These are phyloP conservation scores for Prionailurus bengalensis DNA, from an alignment of 2,113 vertebrate species.

Conservation along the genomic window DNA sequence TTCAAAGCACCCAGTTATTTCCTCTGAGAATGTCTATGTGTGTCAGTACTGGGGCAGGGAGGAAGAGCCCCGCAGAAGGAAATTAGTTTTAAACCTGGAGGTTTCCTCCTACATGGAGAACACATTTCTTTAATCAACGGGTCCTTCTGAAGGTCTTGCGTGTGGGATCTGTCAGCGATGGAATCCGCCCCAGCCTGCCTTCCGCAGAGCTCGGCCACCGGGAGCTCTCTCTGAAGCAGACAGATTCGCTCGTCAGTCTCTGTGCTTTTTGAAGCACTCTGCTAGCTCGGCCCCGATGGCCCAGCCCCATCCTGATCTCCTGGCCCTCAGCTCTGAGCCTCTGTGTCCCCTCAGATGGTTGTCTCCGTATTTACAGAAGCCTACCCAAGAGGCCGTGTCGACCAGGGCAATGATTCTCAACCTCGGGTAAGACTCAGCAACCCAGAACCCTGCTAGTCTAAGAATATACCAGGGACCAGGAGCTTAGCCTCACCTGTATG, in stretches of 20 bases:
- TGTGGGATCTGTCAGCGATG: not conserved
- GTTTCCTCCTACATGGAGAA: not conserved
- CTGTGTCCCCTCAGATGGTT: not conserved
- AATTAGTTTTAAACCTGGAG: conserved; percentile 20
- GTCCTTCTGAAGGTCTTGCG: not conserved
- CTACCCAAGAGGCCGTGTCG: not conserved
- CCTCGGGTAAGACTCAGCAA: too few species aligned
- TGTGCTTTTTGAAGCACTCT: not conserved
- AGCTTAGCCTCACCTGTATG: not conserved
- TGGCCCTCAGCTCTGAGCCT: not conserved
- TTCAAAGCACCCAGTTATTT: conserved; percentile 52
- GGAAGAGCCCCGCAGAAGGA: conserved; percentile 18
- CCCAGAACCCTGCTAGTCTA: not conserved
- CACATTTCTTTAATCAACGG: conserved; percentile 32
- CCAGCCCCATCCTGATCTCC: not conserved
- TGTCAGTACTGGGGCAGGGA: not conserved
- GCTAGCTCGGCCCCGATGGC: accelerated
- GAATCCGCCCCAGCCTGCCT: not conserved
- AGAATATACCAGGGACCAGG: not conserved
- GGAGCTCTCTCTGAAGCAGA: not conserved
- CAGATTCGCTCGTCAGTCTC: accelerated
- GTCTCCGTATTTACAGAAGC: not conserved
- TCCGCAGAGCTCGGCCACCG: not conserved
- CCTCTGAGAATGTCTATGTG: not conserved
- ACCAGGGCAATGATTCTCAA: not conserved